These are phyloP conservation scores for Phalacrocorax carbo DNA, from an alignment of 2,113 vertebrate genomes.

Conservation along the genomic window DNA sequence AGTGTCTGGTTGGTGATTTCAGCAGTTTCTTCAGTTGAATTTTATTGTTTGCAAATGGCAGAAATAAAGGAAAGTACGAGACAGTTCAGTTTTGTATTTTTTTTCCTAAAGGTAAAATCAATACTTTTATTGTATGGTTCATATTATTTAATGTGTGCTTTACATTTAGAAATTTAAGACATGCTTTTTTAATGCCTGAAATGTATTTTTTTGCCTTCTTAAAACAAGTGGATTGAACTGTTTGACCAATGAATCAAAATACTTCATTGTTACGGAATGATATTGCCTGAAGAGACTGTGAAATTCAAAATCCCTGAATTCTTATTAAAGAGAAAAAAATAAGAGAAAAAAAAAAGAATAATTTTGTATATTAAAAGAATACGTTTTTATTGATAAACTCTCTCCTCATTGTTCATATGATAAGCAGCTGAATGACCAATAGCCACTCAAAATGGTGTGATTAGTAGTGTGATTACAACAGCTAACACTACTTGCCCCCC, in stretches of 20 bases:
- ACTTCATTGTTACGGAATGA: not conserved
- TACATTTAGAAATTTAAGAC: not conserved
- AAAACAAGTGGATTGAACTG: not conserved
- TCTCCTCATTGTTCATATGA: not conserved
- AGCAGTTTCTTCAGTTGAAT: not conserved
- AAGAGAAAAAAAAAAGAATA: not conserved
- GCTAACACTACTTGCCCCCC: constrained; percentile 8
- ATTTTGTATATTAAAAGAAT: not conserved
- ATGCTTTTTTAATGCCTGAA: not conserved
- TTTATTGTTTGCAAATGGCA: not conserved
- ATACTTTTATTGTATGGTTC: not conserved
- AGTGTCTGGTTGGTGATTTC: not conserved
- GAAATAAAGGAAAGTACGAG: not conserved
- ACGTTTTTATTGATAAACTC: not conserved
- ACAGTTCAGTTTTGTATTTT: not conserved
- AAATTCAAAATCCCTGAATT: not conserved
- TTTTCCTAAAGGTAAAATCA: not conserved
- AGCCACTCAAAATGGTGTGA: constrained; percentile 54
- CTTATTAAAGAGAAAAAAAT: not conserved
- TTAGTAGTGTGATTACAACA: constrained; percentile 57
- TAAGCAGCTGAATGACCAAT: constrained; percentile 9
- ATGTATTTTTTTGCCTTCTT: not conserved
- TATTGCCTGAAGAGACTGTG: not conserved
- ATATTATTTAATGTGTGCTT: not conserved
- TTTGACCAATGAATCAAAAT: not conserved